phyloP scores from a whole-genome alignment of 2,888 invertebrate genomes.

The Troides oblongomaculatus region DNA sequence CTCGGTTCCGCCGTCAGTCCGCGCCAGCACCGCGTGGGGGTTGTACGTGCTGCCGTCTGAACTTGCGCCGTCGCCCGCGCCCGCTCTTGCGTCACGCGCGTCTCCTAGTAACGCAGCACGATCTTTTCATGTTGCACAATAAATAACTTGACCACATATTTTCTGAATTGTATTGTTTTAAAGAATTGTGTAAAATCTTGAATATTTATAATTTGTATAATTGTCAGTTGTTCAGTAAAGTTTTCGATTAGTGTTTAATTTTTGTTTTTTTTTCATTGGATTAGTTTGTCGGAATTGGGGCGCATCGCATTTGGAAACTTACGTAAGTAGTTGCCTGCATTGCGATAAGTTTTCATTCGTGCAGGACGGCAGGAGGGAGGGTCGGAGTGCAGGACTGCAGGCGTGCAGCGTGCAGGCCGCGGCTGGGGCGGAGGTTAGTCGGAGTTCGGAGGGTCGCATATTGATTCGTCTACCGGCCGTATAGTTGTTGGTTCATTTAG shows the following conservation, averaged over 20 bases:
- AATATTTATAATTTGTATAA: no score
- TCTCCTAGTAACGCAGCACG: not conserved
- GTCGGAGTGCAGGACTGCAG: no score
- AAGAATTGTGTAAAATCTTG: no score
- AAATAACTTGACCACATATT: no score
- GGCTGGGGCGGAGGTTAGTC: not conserved
- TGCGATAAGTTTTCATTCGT: slow-evolving; percentile 55
- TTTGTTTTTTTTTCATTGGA: slow-evolving; percentile 27
- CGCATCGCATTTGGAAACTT: slow-evolving; percentile 54
- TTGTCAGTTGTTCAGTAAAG: no score
- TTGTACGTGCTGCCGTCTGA: not conserved
- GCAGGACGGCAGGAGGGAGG: no score
- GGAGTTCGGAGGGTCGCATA: no score
- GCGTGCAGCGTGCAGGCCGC: no score
- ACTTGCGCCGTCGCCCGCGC: no score
- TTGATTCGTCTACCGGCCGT: no score
- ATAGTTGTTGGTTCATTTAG: no score
- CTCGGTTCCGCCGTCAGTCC: not conserved
- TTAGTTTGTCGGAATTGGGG: slow-evolving; percentile 31
- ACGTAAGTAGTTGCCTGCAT: slow-evolving; percentile 76
- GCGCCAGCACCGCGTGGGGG: not conserved
- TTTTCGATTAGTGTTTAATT: slow-evolving; percentile 9
- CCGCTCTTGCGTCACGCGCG: not conserved
- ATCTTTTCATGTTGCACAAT: not conserved
- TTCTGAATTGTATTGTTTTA: no score